Base-by-base conservation (phyloP, 2,888 invertebrate species). In the Apodemia zela region DNA sequence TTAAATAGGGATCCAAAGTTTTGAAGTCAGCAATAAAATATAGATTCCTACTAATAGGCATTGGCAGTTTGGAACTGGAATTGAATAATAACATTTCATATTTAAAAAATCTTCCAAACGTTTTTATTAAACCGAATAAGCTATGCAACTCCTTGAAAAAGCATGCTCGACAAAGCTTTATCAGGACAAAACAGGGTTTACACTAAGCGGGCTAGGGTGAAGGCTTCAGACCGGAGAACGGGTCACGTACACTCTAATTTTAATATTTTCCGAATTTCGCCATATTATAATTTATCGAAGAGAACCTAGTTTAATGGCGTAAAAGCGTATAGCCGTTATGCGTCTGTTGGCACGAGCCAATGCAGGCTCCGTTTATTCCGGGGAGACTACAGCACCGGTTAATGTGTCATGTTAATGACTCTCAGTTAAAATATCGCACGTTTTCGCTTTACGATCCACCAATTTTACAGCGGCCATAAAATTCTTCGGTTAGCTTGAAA, bases 321-420 rank as follows among this genome's bases (percentile, higher is more conserved):
- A 77, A 77, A 79, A 77, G 79, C 25, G 51, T 21, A 51, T 75
- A 80, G 75, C 78, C 79, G 79, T 81, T 79, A 80, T 71, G 72
- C 70, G 73, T 73, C 76, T 76, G 79, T 82, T 80, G 82, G 83
- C 81, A 83, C 77, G 66, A 72, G 66, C 70, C 73, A 70, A 75
- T 75, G 79, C 79, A 78, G 75, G 72, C 73, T 74, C 75, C 77
- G 80, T 57, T 80, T 82, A 80, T 80, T 81, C 79, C 74, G 68
- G 66, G 70, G 75, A 73, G 74, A 45, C 73, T 54, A 74, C 73
- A 73, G 69, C 73, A 72, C 74, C 77, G 77, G 82, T 80, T 79
- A 81, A 81, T 81, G 80, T 84, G 84, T 83, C 84, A 82, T 82
- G 80, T 81, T 85, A 87, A 87, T 84, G 71, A 73, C 67, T 70